Evolutionary conservation across 2,797 vertebrate species (phyloP), one percentile per base, ranked within the genome.

Genomic region (Eulemur rubriventer): DNA sequence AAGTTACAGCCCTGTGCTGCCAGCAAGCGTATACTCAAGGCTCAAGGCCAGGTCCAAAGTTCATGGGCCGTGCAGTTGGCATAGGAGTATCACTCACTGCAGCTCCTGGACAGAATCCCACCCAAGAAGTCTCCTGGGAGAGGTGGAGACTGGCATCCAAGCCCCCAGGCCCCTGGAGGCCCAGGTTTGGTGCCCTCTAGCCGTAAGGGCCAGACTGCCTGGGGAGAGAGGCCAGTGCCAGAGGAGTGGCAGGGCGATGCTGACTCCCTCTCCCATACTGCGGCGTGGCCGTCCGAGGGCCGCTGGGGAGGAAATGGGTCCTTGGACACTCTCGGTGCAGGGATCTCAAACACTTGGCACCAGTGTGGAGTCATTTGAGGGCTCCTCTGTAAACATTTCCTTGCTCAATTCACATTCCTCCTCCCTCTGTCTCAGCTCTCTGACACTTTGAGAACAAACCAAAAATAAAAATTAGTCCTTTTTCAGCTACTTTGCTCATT

Each of bases 171-270:
- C 8, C 6, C 46, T 18, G 2, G 80, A 59, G 73, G 35, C 17
- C 1, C 30, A 7, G 0, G 4, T 1, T 24, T 20, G 2, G 0
- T 3, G 18, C 35, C 67, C 14, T 16, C 13, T 11, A 4, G 55
- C 4, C 0, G 2, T 18, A 35, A 3, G 6, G 70, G 30, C 9
- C 20, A 72, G 46, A 7, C 22, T 7, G 6, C 24, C 14, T 4
- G 11, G 26, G 43, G 20, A 30, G 55, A 57, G 55, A 24, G 55
- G 55, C 55, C 55, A 24, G 22, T 3, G 55, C 55, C 55, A 9
- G 20, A 1, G 0, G 3, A 2, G 9, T 7, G 35, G 18, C 50
- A 35, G 83, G 16, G 41, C 0, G 0, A 1, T 0, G 13, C 28
- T 52, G 0, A 18, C 35, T 38, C 69, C 2, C 3, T 3, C 46